Evolutionary conservation across 2,888 invertebrate genomes (phyloP), one percentile per base, ranked within the genome.

Genomic region (Melanophora roralis): DNA sequence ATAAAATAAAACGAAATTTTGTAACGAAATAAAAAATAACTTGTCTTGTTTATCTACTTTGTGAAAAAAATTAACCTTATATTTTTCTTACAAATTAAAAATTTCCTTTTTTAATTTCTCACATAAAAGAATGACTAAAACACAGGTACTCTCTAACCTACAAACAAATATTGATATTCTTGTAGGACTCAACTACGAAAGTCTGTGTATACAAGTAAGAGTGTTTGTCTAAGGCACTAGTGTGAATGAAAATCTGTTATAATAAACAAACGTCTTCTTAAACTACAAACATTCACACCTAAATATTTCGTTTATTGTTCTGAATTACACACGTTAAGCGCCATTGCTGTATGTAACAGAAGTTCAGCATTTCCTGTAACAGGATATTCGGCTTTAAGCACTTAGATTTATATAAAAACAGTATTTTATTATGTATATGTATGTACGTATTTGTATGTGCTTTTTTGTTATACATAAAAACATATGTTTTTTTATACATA

Each of bases 301-400:
- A n/a, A n/a, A n/a, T n/a, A n/a, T n/a, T n/a, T n/a, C n/a, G n/a
- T n/a, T n/a, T n/a, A n/a, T n/a, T n/a, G n/a, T n/a, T 7, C 12
- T 12, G 34, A 8, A 21, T 45, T 64, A 76, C 67, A 71, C 19
- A 79, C 60, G 60, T 65, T 60, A 43, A 69, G 14, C 79, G 80
- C 80, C 80, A 80, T 80, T 76, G 72, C 62, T 67, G 67, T 68
- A 64, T 68, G 32, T 76, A 80, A 80, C 80, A 80, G 80, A 57
- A 76, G 80, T 68, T 80, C 80, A 80, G 80, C 71, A 80, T 80
- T 76, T 72, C 71, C 72, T 62, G 67, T 45, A 76, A 12, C 53
- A 67, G 75, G 75, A 80, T 72, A n/a, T 80, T 40, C 59, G 60
- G 51, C 55, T 53, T 38, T 21, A 23, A 9, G 12, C 27, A 40